These are phyloP conservation scores for Cyrtorhinus lividipennis DNA, from an alignment of 1,140 invertebrate species.

Conservation along the genomic window DNA sequence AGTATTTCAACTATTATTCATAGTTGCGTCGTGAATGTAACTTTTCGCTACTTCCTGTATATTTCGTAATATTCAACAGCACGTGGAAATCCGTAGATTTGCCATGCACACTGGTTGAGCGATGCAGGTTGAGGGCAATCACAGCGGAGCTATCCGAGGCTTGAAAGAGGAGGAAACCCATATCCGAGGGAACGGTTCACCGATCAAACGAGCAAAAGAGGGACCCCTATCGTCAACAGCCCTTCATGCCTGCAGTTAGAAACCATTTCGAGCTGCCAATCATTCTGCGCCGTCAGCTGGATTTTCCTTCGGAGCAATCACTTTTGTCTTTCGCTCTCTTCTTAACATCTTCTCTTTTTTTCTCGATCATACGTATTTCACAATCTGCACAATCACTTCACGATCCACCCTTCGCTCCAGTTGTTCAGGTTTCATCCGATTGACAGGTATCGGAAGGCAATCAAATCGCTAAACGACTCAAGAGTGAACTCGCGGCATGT, in stretches of 20 bases:
- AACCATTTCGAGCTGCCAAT: constrained; percentile 4
- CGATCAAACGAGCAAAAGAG: constrained; percentile 1
- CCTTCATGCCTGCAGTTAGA: not conserved
- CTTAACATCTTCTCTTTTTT: not conserved
- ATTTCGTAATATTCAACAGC: too few species aligned
- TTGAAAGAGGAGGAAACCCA: not conserved
- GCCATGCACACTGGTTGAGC: not conserved
- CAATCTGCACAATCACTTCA: not conserved
- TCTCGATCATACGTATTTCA: not conserved
- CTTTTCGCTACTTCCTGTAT: too few species aligned
- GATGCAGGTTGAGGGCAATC: not conserved
- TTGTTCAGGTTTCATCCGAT: too few species aligned
- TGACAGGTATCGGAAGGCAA: not conserved
- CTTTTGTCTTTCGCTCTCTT: constrained; percentile 1
- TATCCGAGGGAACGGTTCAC: not conserved
- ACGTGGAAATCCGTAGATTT: not conserved
- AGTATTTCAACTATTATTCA: too few species aligned
- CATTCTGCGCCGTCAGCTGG: constrained; percentile 5
- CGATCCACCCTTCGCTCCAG: too few species aligned
- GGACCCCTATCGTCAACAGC: not conserved
- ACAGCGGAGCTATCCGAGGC: too few species aligned
- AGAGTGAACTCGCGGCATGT: too few species aligned
- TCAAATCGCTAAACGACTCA: too few species aligned
- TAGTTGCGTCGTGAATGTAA: too few species aligned
- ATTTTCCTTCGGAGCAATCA: not conserved